A percentile compares a stretch with the other conserved stretches of the same genome.
phyloP scores from a whole-genome alignment of 30 jellyfish, hydroid and myxozoan genomes.

The Calvadosia cruxmelitensis region DNA sequence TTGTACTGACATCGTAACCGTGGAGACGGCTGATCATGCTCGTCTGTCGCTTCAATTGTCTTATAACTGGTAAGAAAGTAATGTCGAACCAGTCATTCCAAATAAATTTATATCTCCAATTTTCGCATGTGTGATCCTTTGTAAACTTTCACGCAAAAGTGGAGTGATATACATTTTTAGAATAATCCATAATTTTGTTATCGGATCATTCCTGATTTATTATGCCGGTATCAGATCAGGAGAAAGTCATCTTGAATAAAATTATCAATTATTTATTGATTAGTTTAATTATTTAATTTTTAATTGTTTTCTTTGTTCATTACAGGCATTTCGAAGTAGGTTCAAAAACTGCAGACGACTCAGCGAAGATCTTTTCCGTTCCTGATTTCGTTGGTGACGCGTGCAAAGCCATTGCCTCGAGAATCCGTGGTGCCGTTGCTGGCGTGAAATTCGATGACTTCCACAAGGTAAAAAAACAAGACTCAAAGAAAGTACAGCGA shows the following conservation, averaged over 20 bases:
- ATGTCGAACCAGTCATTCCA: too few species aligned
- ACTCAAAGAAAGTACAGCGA: too few species aligned
- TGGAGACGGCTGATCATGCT: slow-evolving; percentile 97
- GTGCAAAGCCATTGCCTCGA: slow-evolving; percentile 90
- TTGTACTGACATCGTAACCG: slow-evolving; percentile 90
- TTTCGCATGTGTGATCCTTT: too few species aligned
- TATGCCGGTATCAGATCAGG: too few species aligned
- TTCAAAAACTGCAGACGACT: slow-evolving; percentile 43
- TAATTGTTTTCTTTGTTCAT: background rate
- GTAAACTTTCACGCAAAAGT: too few species aligned
- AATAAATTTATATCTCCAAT: too few species aligned
- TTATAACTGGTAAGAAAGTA: slow-evolving; percentile 83
- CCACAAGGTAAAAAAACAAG: slow-evolving; percentile 41
- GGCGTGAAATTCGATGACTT: slow-evolving; percentile 90
- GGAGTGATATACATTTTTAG: too few species aligned
- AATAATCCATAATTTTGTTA: too few species aligned
- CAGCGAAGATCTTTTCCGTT: slow-evolving; percentile 73
- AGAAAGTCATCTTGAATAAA: background rate
- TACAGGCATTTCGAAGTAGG: slow-evolving; percentile 68
- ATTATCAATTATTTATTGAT: background rate
- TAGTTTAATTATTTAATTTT: background rate
- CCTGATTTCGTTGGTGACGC: slow-evolving; percentile 98
- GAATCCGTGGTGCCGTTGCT: slow-evolving; percentile 98
- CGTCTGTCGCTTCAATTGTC: slow-evolving; percentile 84
- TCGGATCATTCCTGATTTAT: too few species aligned